A percentile compares a stretch with the other conserved stretches of the same genome.
Evolutionary conservation across 2,888 invertebrate genomes (phyloP).

Genomic region (Zygaena filipendulae): DNA sequence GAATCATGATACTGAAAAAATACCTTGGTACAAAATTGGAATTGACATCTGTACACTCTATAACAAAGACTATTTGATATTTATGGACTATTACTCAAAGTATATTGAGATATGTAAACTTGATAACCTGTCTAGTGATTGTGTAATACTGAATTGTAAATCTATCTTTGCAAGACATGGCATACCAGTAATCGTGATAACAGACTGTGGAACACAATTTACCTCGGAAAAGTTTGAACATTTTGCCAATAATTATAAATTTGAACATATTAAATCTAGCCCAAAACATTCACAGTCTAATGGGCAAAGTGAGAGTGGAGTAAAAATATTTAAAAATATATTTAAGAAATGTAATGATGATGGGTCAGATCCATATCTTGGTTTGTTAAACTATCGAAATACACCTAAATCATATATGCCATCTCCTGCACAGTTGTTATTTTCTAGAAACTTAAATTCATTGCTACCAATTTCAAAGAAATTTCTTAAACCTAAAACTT

Average conservation of each 20-base stretch:
- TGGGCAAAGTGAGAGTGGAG: slow-evolving; percentile 17
- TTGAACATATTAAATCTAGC: slow-evolving; percentile 14
- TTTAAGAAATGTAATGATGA: slow-evolving; percentile 18
- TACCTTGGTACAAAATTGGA: slow-evolving; percentile 2
- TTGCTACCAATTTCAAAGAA: slow-evolving; percentile 12
- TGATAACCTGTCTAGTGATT: slow-evolving; percentile 4
- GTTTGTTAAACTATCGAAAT: slow-evolving; percentile 12
- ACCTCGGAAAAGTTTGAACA: slow-evolving; percentile 11
- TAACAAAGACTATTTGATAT: slow-evolving; percentile 10
- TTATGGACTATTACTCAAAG: slow-evolving; percentile 20
- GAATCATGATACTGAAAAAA: slow-evolving; percentile 5
- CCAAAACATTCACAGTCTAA: slow-evolving; percentile 17
- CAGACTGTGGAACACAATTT: slow-evolving; percentile 18
- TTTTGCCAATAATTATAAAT: slow-evolving; percentile 15
- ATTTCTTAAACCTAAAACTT: slow-evolving; percentile 5
- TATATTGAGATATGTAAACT: slow-evolving; percentile 18
- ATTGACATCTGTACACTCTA: slow-evolving; percentile 11
- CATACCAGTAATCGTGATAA: slow-evolving; percentile 13
- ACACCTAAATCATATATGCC: slow-evolving; percentile 19
- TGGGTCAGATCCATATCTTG: slow-evolving; percentile 18
- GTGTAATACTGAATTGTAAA: slow-evolving; percentile 12
- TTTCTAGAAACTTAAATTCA: slow-evolving; percentile 20
- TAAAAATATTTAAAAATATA: slow-evolving; percentile 15
- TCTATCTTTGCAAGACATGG: slow-evolving; percentile 17
- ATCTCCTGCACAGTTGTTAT: slow-evolving; percentile 16